Evolutionary conservation across 2,888 invertebrate genomes (phyloP).

Genomic region (Drosophila buzzatii): DNA sequence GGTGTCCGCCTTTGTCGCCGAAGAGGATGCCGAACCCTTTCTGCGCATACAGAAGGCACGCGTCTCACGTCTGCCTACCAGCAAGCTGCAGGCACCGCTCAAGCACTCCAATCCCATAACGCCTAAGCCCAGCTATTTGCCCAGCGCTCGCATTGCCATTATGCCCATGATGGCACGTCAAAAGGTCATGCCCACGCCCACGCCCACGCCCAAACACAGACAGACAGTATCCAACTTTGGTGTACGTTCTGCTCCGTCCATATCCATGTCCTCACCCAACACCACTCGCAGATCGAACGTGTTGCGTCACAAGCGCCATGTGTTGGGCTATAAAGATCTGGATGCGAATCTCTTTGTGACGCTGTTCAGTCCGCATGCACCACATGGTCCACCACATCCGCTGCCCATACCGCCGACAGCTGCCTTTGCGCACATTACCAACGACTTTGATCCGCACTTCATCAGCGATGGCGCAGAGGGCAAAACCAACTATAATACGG

Average conservation of each 20-base stretch:
- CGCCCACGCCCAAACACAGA: slow-evolving; percentile 25
- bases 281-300: slow-evolving; percentile 31
- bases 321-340: slow-evolving; percentile 75
- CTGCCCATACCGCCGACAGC: slow-evolving; percentile 53
- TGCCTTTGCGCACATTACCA: slow-evolving; percentile 61
- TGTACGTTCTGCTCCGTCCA: slow-evolving; percentile 20
- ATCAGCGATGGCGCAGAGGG: slow-evolving; percentile 49
- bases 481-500: slow-evolving; percentile 81
- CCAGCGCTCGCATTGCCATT: slow-evolving; percentile 59
- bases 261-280: slow-evolving; percentile 8
- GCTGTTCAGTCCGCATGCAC: slow-evolving; percentile 68
- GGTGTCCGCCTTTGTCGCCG: slow-evolving; percentile 77
- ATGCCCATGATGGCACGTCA: slow-evolving; percentile 71
- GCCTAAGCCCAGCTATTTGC: slow-evolving; percentile 68
- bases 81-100: slow-evolving; percentile 78
- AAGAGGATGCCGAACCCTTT: slow-evolving; percentile 73
- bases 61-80: slow-evolving; percentile 71
- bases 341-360: slow-evolving; percentile 79
- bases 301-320: slow-evolving; percentile 71
- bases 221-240: slow-evolving; percentile 14
- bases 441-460: slow-evolving; percentile 75
- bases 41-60: slow-evolving; percentile 79
- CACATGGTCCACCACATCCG: slow-evolving; percentile 55
- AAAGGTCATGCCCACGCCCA: slow-evolving; percentile 36
- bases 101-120: slow-evolving; percentile 68